Conservation (phyloP, 92 coral and sea anemone species). For the Chrysogorgia sp. region DNA sequence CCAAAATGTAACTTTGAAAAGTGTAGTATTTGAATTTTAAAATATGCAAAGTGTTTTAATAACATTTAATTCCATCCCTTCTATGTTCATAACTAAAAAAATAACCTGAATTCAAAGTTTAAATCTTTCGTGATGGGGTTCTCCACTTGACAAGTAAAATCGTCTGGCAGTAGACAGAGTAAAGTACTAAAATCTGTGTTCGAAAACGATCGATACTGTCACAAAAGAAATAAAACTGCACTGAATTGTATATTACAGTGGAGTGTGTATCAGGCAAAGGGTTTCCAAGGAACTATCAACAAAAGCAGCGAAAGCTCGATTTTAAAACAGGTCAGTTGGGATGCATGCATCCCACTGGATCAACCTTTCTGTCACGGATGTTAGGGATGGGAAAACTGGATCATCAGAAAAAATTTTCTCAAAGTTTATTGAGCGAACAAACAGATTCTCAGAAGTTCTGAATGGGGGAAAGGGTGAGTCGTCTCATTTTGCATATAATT, state of each 20-base stretch:
- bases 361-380: constrained; percentile 15
- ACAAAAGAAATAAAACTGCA: background rate
- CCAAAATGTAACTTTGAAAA: no score
- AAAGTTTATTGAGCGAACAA: background rate
- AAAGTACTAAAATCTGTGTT: background rate
- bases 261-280: background rate
- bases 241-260: background rate
- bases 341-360: constrained; percentile 19
- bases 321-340: constrained; percentile 5
- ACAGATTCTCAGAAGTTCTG: background rate
- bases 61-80: no score
- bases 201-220: no score
- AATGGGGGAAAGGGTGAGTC: constrained; percentile 11
- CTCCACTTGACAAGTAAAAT: no score
- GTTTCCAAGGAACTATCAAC: background rate
- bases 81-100: no score
- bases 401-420: background rate
- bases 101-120: no score
- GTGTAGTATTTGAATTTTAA: no score
- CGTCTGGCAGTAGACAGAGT: no score
- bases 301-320: background rate
- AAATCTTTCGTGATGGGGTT: no score
- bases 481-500: no score
- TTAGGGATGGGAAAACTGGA: constrained; percentile 1
- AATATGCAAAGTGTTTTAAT: no score